Evolutionary conservation across 1,140 invertebrate genomes (phyloP).

Genomic region (Drosophila sp.): DNA sequence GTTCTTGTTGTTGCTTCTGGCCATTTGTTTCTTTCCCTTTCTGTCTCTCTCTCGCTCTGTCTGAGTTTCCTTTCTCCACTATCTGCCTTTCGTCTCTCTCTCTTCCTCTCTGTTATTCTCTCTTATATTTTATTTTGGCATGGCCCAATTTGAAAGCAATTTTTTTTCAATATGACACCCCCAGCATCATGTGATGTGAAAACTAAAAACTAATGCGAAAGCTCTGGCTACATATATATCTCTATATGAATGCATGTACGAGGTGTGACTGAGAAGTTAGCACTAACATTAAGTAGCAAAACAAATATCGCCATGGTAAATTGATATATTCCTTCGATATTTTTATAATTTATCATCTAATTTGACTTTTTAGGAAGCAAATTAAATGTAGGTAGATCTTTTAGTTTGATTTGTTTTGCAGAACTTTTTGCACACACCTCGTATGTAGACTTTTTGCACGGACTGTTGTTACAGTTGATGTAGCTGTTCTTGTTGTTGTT

Average conservation of each 20-base stretch:
- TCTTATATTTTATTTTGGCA: conserved; percentile 43
- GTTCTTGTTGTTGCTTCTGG: conserved; percentile 44
- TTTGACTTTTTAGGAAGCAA: too few relatives aligned
- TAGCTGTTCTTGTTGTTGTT: conserved; percentile 35
- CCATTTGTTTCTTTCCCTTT: conserved; percentile 57
- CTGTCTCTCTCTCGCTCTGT: conserved; percentile 2
- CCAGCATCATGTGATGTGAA: conserved; percentile 72
- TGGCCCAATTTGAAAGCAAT: conserved; percentile 75
- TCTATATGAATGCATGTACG: background rate
- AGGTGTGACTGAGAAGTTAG: background rate
- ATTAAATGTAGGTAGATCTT: too few relatives aligned
- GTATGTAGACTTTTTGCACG: conserved; percentile 53
- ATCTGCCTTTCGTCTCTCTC: too few relatives aligned
- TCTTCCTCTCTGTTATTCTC: background rate
- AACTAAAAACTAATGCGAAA: conserved; percentile 73
- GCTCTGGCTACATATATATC: background rate
- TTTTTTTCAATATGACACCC: conserved; percentile 78
- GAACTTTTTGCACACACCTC: conserved; percentile 42
- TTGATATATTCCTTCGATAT: too few relatives aligned
- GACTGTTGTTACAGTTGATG: conserved; percentile 53
- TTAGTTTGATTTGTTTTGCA: background rate
- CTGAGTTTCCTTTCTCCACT: too few relatives aligned
- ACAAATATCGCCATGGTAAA: too few relatives aligned
- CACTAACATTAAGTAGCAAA: too few relatives aligned
- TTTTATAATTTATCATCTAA: too few relatives aligned